These are phyloP conservation scores for Melinopterus prodromus DNA, from an alignment of 2,888 invertebrate genomes.

Conservation along the genomic window DNA sequence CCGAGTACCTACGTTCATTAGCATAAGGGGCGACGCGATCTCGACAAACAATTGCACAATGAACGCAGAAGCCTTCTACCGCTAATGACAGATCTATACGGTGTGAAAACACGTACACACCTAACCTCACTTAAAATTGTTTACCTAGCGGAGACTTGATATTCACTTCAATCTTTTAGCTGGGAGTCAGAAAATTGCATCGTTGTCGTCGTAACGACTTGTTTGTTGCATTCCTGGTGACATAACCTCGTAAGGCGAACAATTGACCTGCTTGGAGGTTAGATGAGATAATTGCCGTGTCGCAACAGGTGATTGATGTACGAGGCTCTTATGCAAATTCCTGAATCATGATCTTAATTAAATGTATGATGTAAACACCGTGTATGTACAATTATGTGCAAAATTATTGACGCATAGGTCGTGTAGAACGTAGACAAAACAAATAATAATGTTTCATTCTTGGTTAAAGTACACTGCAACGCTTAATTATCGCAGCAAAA, in stretches of 20 bases:
- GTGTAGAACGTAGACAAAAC: background rate
- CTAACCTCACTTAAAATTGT: background rate
- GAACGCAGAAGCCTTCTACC: background rate
- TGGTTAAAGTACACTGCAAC: no score
- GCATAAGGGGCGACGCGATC: background rate
- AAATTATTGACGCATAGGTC: background rate
- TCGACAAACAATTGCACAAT: background rate
- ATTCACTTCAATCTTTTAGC: background rate
- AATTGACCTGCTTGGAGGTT: slow-evolving; percentile 4
- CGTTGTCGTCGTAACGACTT: background rate
- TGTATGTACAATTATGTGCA: background rate
- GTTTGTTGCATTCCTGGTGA: slow-evolving; percentile 4
- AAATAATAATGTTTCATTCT: no score
- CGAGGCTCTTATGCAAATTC: background rate
- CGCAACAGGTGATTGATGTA: slow-evolving; percentile 4
- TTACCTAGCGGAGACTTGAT: background rate
- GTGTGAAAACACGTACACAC: background rate
- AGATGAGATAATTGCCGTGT: background rate
- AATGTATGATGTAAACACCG: background rate
- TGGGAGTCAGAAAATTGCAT: background rate
- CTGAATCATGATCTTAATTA: slow-evolving; percentile 4
- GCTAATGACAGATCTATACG: background rate
- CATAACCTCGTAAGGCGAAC: slow-evolving; percentile 4
- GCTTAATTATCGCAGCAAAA: no score
- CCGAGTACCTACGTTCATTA: background rate